Percentiles rank a stretch among this genome's conserved stretches.
Evolutionary conservation across 1,140 invertebrate species (phyloP).

Genomic region (Nasonia giraulti): DNA sequence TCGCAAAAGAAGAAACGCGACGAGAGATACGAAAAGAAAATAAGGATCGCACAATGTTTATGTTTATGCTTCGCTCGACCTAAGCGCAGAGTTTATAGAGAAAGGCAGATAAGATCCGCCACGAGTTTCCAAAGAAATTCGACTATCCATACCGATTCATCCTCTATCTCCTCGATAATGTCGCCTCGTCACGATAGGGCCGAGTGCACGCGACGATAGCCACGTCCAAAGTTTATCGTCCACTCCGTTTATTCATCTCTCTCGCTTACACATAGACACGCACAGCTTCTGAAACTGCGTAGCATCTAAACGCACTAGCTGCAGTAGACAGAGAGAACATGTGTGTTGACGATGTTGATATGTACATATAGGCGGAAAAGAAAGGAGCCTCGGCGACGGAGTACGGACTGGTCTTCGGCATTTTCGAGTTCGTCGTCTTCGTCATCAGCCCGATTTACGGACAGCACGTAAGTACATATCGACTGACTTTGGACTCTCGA

Average conservation of each 20-base stretch:
- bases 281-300: slow-evolving; percentile 18
- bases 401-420: slow-evolving; percentile 93
- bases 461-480: slow-evolving; percentile 79
- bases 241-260: slow-evolving; percentile 12
- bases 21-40: too few relatives aligned
- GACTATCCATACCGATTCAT: neutral
- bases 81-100: neutral
- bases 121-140: neutral
- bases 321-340: slow-evolving; percentile 5
- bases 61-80: neutral
- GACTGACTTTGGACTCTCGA: neutral
- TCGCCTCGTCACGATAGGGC: neutral
- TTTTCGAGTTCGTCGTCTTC: slow-evolving; percentile 95
- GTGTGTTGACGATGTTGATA: neutral
- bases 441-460: slow-evolving; percentile 92
- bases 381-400: slow-evolving; percentile 91
- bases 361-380: slow-evolving; percentile 81
- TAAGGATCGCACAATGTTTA: too few relatives aligned
- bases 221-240: slow-evolving; percentile 48
- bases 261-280: too few relatives aligned
- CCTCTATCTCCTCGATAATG: slow-evolving; percentile 1
- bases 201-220: neutral
- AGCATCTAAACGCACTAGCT: neutral
- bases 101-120: neutral
- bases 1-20: too few relatives aligned